Percentiles rank a stretch among this genome's conserved stretches.
phyloP scores from a whole-genome alignment of 2,113 vertebrate genomes.

The Solea senegalensis region DNA sequence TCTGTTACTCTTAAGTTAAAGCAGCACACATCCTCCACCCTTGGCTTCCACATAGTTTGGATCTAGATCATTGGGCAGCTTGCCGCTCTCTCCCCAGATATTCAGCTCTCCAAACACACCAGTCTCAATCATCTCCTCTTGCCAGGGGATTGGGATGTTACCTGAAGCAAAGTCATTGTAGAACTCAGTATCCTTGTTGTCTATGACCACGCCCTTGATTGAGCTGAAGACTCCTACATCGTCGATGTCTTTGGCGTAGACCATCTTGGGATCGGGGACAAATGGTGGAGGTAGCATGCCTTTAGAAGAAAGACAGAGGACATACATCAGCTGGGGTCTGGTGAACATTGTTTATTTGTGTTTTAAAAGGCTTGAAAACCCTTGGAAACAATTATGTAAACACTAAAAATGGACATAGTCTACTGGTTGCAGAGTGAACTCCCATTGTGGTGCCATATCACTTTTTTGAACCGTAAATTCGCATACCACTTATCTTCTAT shows the following conservation, averaged over 20 bases:
- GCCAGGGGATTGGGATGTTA: slow-evolving; percentile 82
- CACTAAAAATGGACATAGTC: too few relatives aligned
- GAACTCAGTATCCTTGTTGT: slow-evolving; percentile 77
- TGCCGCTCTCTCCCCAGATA: slow-evolving; percentile 75
- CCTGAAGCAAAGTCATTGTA: slow-evolving; percentile 77
- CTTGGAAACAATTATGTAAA: too few relatives aligned
- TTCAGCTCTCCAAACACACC: slow-evolving; percentile 82
- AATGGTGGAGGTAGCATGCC: slow-evolving; percentile 77
- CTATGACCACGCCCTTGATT: slow-evolving; percentile 76
- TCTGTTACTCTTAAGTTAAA: slow-evolving; percentile 51
- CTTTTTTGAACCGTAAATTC: too few relatives aligned
- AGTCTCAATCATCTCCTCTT: slow-evolving; percentile 83
- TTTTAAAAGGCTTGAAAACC: too few relatives aligned
- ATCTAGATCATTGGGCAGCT: slow-evolving; percentile 76
- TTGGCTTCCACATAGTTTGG: slow-evolving; percentile 76
- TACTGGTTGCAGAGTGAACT: too few relatives aligned
- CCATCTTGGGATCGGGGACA: slow-evolving; percentile 77
- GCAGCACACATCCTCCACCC: slow-evolving; percentile 76
- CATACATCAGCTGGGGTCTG: background rate
- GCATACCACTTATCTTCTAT: too few relatives aligned
- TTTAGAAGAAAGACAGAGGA: slow-evolving; percentile 29
- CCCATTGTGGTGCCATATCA: too few relatives aligned
- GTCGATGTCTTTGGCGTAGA: slow-evolving; percentile 81
- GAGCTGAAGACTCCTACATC: slow-evolving; percentile 82
- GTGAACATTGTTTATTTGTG: background rate